Conservation (phyloP, 2,113 vertebrate species). For the Oreochromis spilurus region DNA sequence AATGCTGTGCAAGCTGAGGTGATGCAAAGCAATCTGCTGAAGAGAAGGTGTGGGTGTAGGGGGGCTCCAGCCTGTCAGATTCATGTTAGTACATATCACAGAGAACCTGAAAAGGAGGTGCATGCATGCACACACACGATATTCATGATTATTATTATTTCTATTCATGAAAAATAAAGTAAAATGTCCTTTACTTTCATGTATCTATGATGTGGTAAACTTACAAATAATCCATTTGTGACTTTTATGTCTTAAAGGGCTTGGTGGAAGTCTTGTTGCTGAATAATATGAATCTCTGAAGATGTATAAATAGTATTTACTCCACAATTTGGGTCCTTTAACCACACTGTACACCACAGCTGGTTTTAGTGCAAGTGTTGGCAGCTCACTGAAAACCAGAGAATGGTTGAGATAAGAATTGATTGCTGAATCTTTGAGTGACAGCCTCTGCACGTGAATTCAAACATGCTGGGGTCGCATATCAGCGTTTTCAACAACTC, state of each 20-base stretch:
- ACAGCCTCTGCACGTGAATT: neutral
- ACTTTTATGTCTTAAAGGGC: neutral
- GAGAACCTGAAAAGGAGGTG: neutral
- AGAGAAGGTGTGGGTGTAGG: neutral
- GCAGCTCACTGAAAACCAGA: constrained; percentile 3
- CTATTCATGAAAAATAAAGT: neutral
- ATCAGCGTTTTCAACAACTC: neutral
- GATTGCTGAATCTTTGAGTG: constrained; percentile 2
- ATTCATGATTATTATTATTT: neutral
- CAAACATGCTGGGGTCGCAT: neutral
- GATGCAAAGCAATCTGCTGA: constrained; percentile 10
- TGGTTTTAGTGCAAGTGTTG: constrained; percentile 15
- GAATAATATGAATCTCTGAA: constrained; percentile 9
- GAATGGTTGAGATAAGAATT: constrained; percentile 21
- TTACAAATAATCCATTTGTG: neutral
- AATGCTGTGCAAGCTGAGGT: constrained; percentile 1
- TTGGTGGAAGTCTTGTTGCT: neutral
- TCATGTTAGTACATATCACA: neutral
- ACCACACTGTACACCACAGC: constrained; percentile 36
- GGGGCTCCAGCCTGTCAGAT: neutral
- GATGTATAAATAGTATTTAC: neutral
- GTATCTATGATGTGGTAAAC: neutral
- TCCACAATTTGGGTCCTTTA: constrained; percentile 13
- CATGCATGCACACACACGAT: accelerated
- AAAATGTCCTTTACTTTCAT: neutral